Evolutionary conservation across 1,140 invertebrate genomes (phyloP).

Genomic region (Cydia fagiglandana): DNA sequence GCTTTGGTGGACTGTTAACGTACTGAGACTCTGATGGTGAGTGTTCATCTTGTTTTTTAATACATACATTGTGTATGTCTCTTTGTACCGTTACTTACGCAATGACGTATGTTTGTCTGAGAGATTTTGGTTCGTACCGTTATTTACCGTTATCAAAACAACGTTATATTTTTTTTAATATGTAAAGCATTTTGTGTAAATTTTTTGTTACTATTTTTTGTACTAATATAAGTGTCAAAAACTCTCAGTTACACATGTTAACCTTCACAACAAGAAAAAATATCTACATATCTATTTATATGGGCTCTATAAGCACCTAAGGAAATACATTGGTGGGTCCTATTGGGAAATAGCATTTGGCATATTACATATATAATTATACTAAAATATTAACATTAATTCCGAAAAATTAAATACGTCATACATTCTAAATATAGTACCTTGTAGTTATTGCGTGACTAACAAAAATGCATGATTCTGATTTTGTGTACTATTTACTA

Average conservation of each 20-base stretch:
- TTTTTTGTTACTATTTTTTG: not conserved
- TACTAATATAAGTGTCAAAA: not conserved
- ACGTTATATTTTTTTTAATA: not conserved
- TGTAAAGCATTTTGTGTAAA: not conserved
- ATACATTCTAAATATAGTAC: slow-evolving; percentile 16
- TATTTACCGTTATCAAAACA: not conserved
- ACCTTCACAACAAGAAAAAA: slow-evolving; percentile 15
- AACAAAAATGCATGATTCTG: slow-evolving; percentile 34
- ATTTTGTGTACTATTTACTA: slow-evolving; percentile 5
- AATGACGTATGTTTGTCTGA: slow-evolving; percentile 6
- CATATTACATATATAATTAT: not conserved
- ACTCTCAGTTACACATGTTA: slow-evolving; percentile 1
- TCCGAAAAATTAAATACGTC: not conserved
- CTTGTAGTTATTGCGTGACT: slow-evolving; percentile 33
- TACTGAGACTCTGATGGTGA: slow-evolving; percentile 65
- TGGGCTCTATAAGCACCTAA: slow-evolving; percentile 29
- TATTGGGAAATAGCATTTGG: slow-evolving; percentile 28
- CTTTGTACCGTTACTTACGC: slow-evolving; percentile 35
- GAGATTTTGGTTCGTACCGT: not conserved
- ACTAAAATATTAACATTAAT: slow-evolving; percentile 28
- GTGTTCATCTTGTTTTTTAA: slow-evolving; percentile 71
- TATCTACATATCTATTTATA: slow-evolving; percentile 28
- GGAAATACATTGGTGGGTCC: slow-evolving; percentile 19
- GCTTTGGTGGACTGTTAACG: slow-evolving; percentile 76
- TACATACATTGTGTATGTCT: slow-evolving; percentile 42